A percentile compares a stretch with the other conserved stretches of the same genome.
Evolutionary conservation across 2,797 vertebrate species (phyloP).

Genomic region (Notamacropus eugenii): DNA sequence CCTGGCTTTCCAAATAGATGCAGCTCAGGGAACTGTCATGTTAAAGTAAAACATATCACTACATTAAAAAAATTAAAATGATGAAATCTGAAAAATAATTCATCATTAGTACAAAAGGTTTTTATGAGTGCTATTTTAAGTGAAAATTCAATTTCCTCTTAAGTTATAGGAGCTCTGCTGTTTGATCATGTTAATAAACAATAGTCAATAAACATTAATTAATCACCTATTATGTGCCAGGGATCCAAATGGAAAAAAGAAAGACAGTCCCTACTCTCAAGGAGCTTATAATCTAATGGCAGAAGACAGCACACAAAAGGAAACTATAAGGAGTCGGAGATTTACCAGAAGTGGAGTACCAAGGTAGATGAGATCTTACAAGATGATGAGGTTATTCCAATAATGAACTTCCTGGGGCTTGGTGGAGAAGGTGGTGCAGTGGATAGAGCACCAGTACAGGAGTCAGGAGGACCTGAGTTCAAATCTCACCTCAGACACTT

Average conservation of each 20-base stretch:
- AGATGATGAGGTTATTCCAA: neutral
- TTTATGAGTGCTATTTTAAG: neutral
- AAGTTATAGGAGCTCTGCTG: neutral
- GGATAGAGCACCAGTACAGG: too few species aligned
- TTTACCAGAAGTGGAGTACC: neutral
- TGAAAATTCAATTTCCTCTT: neutral
- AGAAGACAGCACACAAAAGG: neutral
- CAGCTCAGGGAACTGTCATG: neutral
- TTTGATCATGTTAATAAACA: neutral
- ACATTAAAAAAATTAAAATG: neutral
- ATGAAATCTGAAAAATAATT: neutral
- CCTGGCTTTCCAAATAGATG: neutral
- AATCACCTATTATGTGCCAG: neutral
- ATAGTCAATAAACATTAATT: neutral
- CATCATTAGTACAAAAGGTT: neutral
- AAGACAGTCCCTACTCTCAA: neutral
- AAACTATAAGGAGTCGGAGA: neutral
- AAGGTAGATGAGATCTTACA: neutral
- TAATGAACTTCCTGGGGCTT: neutral
- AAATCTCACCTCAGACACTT: too few species aligned
- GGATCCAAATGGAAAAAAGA: neutral
- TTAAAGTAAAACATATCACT: neutral
- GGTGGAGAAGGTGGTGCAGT: neutral
- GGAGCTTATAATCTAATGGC: neutral
- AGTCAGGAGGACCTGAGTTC: too few species aligned